Base-by-base conservation (phyloP, 2,113 vertebrate genomes). In the Irena cyanogastra region DNA sequence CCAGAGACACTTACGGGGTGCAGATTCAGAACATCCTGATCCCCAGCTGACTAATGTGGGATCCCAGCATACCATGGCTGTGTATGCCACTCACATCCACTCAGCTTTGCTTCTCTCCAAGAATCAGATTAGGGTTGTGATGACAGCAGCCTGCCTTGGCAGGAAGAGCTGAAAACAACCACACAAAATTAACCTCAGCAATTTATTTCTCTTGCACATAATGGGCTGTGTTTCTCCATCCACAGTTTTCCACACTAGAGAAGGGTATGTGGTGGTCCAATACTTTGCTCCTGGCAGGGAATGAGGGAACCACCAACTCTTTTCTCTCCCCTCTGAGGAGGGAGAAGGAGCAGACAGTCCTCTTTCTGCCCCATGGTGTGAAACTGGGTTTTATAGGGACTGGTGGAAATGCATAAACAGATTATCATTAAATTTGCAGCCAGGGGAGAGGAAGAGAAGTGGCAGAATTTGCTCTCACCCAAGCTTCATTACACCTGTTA, bases 41-140 rank as follows among this genome's bases (percentile, higher is more conserved):
- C 66, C 50, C 64, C 2, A 2, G 1, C 12, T 59, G 20, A n/a
- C n/a, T 77, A 47, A n/a, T 1, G 0, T 44, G 41, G 66, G 0
- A 83, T 83, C 33, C 60, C 90, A 93, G 41, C 47, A 63, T 44
- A 52, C 28, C 41, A 13, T 9, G 10, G 56, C 4, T 85, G 6
- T 75, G 44, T 66, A 24, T 49, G 77, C 57, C 31, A n/a, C 13
- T 93, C 74, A 33, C 28, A 72, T 91, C 61, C 63, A 75, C 65
- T 57, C 79, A 27, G 64, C 44, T 78, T 64, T 19, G 3, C 49
- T 33, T 57, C 45, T 54, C 33, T 77, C 42, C 7, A 3, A 86
- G 59, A 88, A 90, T 80, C 22, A 86, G 35, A 83, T 74, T 68
- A 77, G 18, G 16, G 7, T 68, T 74, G 59, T 80, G 63, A 89